Conservation (phyloP, 2,113 vertebrate genomes). For the Trematomus loennbergii region DNA sequence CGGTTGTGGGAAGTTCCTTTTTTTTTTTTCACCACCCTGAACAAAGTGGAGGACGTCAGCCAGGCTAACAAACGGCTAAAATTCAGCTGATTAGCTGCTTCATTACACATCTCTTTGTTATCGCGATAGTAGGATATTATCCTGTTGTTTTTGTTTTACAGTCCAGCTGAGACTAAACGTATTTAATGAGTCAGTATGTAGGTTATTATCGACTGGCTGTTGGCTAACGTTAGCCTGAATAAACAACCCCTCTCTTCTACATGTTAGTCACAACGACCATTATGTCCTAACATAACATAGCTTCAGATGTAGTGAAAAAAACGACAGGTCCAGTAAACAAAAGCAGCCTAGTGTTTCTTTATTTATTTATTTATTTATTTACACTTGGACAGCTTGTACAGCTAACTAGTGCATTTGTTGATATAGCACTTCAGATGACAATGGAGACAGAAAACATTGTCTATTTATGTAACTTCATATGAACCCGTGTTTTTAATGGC, state of each 20-base stretch:
- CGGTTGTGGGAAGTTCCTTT: constrained; percentile 79
- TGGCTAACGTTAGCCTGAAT: constrained; percentile 72
- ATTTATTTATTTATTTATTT: constrained; percentile 36
- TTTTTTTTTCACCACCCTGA: constrained; percentile 70
- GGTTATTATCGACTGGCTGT: constrained; percentile 66
- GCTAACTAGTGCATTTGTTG: constrained; percentile 63
- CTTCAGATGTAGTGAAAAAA: constrained; percentile 7
- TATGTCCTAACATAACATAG: constrained; percentile 3
- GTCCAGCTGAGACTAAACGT: constrained; percentile 35
- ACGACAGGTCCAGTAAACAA: constrained; percentile 30
- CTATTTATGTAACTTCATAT: neutral
- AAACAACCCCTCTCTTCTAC: constrained; percentile 33
- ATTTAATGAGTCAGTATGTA: constrained; percentile 48
- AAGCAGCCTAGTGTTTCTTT: constrained; percentile 38
- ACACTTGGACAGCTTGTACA: constrained; percentile 46
- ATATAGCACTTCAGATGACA: constrained; percentile 39
- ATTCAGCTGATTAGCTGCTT: constrained; percentile 67
- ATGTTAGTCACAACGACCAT: constrained; percentile 44
- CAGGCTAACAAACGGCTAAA: constrained; percentile 71
- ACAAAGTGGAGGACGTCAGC: constrained; percentile 81
- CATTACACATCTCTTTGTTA: constrained; percentile 67
- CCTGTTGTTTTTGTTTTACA: neutral
- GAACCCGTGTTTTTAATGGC: neutral
- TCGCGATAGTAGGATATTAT: constrained; percentile 43
- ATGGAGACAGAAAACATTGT: constrained; percentile 2